A percentile compares a stretch with the other conserved stretches of the same genome.
Evolutionary conservation across 1,140 invertebrate species (phyloP).

Genomic region (Hermetia illucens): DNA sequence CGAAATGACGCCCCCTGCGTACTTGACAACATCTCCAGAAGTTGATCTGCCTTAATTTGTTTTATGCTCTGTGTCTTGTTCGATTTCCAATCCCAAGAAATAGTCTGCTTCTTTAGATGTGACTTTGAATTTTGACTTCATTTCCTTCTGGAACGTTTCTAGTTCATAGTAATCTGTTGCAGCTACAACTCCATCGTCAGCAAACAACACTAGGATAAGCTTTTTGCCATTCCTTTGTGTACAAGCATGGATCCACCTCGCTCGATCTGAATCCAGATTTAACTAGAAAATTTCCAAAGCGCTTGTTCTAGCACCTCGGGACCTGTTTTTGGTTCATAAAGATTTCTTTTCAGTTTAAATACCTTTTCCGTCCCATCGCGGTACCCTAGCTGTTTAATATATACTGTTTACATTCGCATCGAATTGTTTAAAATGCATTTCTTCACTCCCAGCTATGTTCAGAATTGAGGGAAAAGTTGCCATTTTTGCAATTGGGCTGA

Average conservation of each 20-base stretch:
- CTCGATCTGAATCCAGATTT: slow-evolving; percentile 18
- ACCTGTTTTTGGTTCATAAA: too few relatives aligned
- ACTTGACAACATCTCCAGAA: slow-evolving; percentile 15
- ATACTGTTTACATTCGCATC: too few relatives aligned
- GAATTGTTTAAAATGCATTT: too few relatives aligned
- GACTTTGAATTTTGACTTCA: slow-evolving; percentile 18
- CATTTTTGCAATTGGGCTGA: too few relatives aligned
- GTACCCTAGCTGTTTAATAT: too few relatives aligned
- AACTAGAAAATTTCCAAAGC: slow-evolving; percentile 13
- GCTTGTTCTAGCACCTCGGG: too few relatives aligned
- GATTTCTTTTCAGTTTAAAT: too few relatives aligned
- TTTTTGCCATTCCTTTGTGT: slow-evolving; percentile 10
- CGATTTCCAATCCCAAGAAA: slow-evolving; percentile 21
- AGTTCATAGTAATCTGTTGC: slow-evolving; percentile 12
- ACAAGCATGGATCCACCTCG: slow-evolving; percentile 25
- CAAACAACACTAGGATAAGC: slow-evolving; percentile 22
- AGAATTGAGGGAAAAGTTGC: too few relatives aligned
- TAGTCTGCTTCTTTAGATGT: slow-evolving; percentile 10
- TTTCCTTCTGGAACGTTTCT: slow-evolving; percentile 10
- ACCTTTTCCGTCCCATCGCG: too few relatives aligned
- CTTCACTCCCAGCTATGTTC: too few relatives aligned
- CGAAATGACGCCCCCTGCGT: slow-evolving; percentile 18
- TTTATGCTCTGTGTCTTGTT: too few relatives aligned
- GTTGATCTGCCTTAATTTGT: slow-evolving; percentile 20
- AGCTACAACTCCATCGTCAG: slow-evolving; percentile 29